Evolutionary conservation across 2,113 vertebrate species (phyloP).

Genomic region (Cephalopholis sonnerati): DNA sequence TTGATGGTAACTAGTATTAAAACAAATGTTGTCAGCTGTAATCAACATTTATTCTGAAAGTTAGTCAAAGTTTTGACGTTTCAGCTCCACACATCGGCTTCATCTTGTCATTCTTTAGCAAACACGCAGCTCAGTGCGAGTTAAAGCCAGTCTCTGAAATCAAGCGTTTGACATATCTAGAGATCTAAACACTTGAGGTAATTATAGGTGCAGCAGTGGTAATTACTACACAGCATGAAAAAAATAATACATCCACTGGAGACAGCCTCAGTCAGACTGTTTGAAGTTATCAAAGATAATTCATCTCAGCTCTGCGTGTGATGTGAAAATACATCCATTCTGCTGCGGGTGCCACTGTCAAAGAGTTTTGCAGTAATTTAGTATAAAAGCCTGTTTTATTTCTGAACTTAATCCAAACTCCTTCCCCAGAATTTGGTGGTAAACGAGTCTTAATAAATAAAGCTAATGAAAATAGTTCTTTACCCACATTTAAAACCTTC

Average conservation of each 20-base stretch:
- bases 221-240: constrained; percentile 73
- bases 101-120: not conserved
- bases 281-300: constrained; percentile 68
- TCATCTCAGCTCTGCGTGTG: constrained; percentile 38
- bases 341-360: constrained; percentile 57
- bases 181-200: constrained; percentile 75
- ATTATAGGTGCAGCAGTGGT: constrained; percentile 72
- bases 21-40: not conserved
- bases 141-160: constrained; percentile 38
- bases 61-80: constrained; percentile 9
- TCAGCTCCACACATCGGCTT: not conserved
- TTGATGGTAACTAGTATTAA: not conserved
- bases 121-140: constrained; percentile 11
- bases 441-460: constrained; percentile 19
- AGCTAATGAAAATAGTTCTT: constrained; percentile 38
- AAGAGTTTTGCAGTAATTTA: constrained; percentile 10
- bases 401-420: constrained; percentile 34
- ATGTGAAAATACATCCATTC: constrained; percentile 43
- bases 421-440: not conserved
- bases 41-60: not conserved
- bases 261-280: constrained; percentile 60
- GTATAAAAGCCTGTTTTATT: constrained; percentile 19
- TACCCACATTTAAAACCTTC: constrained; percentile 15
- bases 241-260: constrained; percentile 33
- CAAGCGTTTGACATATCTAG: constrained; percentile 68